phyloP scores from a whole-genome alignment of 2,888 invertebrate genomes.

The Trissoscelio sp. region DNA sequence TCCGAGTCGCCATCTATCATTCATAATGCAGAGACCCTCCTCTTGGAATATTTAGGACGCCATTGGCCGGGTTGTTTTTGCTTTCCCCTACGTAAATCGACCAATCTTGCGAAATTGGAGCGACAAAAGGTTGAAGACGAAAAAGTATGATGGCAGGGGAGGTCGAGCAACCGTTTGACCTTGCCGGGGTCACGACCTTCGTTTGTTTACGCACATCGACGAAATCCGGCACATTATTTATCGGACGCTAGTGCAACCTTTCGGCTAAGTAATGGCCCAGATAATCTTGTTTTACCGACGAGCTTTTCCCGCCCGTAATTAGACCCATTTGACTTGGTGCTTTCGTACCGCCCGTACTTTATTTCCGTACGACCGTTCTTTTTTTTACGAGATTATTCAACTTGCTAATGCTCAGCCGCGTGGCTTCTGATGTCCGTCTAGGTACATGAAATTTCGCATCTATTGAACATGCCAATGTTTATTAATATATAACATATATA shows the following conservation, averaged over 20 bases:
- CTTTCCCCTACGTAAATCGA: slow-evolving; percentile 8
- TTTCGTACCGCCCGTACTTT: slow-evolving; percentile 11
- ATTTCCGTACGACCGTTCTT: background rate
- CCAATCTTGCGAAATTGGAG: slow-evolving; percentile 33
- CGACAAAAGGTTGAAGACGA: slow-evolving; percentile 18
- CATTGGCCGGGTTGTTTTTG: slow-evolving; percentile 9
- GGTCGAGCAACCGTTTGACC: slow-evolving; percentile 19
- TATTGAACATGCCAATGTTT: slow-evolving; percentile 11
- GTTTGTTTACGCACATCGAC: slow-evolving; percentile 39
- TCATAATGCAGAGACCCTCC: slow-evolving; percentile 4
- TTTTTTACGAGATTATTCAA: slow-evolving; percentile 36
- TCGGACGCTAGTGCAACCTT: slow-evolving; percentile 44
- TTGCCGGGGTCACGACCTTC: slow-evolving; percentile 27
- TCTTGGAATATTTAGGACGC: slow-evolving; percentile 24
- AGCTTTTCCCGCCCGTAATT: slow-evolving; percentile 50
- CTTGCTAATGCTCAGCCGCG: slow-evolving; percentile 31
- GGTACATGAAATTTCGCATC: slow-evolving; percentile 10
- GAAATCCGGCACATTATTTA: slow-evolving; percentile 35
- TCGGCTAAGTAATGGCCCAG: slow-evolving; percentile 46
- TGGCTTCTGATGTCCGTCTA: background rate
- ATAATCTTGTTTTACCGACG: slow-evolving; percentile 59
- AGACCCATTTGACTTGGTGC: slow-evolving; percentile 55
- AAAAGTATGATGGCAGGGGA: slow-evolving; percentile 24
- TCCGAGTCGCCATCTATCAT: background rate
- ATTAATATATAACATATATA: no score